Percentiles rank a stretch among this genome's conserved stretches.
Evolutionary conservation across 2,113 vertebrate species (phyloP).

Genomic region (Amia ocellicauda): DNA sequence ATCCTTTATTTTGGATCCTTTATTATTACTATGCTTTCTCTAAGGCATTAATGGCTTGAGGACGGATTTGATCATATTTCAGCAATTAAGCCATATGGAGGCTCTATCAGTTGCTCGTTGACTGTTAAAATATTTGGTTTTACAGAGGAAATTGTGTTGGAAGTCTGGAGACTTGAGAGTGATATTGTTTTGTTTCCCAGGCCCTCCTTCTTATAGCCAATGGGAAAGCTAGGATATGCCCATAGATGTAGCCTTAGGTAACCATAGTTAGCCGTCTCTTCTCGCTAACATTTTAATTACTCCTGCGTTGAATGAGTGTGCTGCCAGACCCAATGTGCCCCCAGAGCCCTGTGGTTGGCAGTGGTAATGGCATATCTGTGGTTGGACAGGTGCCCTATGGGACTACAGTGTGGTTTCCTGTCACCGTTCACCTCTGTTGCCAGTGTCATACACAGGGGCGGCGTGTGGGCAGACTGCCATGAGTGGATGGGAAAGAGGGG

Average conservation of each 20-base stretch:
- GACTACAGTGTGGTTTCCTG: background rate
- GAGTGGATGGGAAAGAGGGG: background rate
- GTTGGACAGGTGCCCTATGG: constrained; percentile 7
- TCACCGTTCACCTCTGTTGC: background rate
- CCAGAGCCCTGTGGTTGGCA: background rate
- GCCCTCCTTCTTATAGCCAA: background rate
- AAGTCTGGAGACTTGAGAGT: too few relatives aligned
- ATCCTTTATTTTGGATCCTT: too few relatives aligned
- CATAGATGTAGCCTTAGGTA: too few relatives aligned
- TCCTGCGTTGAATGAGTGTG: background rate
- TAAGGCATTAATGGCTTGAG: too few relatives aligned
- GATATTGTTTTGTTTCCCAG: background rate
- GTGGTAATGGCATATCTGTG: constrained; percentile 6
- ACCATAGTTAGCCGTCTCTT: background rate
- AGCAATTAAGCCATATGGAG: too few relatives aligned
- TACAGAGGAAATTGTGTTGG: too few relatives aligned
- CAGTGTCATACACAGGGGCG: too few relatives aligned
- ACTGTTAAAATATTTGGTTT: too few relatives aligned
- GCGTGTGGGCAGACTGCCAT: background rate
- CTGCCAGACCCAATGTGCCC: background rate
- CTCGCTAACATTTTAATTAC: constrained; percentile 3
- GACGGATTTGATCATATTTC: too few relatives aligned
- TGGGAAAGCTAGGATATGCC: background rate
- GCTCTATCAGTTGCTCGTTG: too few relatives aligned
- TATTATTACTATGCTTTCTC: too few relatives aligned